Conservation (phyloP, 2,113 vertebrate genomes). For the Ceuthmochares aereus region DNA sequence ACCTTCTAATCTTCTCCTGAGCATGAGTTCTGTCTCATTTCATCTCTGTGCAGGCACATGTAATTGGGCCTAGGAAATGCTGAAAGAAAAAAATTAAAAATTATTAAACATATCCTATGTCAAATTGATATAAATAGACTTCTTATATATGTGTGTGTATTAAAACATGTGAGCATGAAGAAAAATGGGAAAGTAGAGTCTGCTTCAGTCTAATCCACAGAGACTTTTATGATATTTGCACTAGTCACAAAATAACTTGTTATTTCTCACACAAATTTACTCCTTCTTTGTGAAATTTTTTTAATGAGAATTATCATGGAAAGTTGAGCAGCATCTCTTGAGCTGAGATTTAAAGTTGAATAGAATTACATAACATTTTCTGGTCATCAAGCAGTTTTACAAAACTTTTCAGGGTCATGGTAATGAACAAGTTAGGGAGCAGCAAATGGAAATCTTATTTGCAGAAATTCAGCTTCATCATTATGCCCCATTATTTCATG, state of each 20-base stretch:
- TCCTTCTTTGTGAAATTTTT: not conserved
- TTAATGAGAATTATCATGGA: not conserved
- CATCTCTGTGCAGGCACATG: not conserved
- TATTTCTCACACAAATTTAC: not conserved
- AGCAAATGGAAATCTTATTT: not conserved
- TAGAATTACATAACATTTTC: not conserved
- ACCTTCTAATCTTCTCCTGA: not conserved
- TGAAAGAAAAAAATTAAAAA: not conserved
- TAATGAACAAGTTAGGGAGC: not conserved
- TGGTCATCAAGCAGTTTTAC: not conserved
- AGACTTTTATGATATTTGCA: not conserved
- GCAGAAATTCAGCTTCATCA: not conserved
- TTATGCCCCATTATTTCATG: not conserved
- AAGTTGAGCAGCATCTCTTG: not conserved
- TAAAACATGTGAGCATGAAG: not conserved
- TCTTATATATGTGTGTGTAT: not conserved
- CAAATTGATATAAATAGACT: not conserved
- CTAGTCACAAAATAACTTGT: not conserved
- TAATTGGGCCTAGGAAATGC: not conserved
- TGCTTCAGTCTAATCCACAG: not conserved
- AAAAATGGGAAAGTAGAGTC: not conserved
- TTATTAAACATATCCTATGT: not conserved
- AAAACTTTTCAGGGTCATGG: not conserved
- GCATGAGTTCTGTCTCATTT: not conserved
- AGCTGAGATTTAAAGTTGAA: not conserved